Evolutionary conservation across 1,140 invertebrate genomes (phyloP), one percentile per base, ranked within the genome.

Genomic region (Berghia stephanieae): DNA sequence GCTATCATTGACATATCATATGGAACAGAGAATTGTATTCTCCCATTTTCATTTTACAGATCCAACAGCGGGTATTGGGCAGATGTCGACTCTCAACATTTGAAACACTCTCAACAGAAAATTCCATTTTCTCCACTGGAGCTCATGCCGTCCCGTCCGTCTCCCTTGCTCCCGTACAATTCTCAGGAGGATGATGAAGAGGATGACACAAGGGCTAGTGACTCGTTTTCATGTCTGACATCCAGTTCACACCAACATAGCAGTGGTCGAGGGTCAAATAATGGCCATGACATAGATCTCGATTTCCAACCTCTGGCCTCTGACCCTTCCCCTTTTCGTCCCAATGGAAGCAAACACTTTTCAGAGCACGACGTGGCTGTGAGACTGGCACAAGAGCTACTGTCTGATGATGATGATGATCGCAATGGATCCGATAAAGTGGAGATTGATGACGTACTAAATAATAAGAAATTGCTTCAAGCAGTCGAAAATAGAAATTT

Each of bases 101-200:
- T n/a, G n/a, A n/a, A n/a, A n/a, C n/a, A n/a, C n/a, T n/a, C n/a
- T n/a, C 43, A 70, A 21, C 40, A 42, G 2, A 44, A 27, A 6
- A 10, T 27, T 55, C 27, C 8, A 5, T 6, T 49, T 4, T 40
- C 43, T 34, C 46, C 34, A 10, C 3, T 36, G 21, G 70, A 73
- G 1, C 43, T 73, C 36, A 31, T 38, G 13, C 70, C 70, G 36
- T 2, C 31, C 2, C 49, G 27, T 16, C 49, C 70, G 2, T 8
- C 46, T 3, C 70, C 49, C 27, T 46, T 38, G 1, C 2, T 55
- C 13, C 21, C 21, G 16, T 44, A 73, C 21, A 27, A 10, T n/a
- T 24, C 52, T 72, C 44, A 72, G 44, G 71, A 13, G 16, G 72
- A 75, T 24, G 72, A 75, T 63, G 72, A 75, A 2, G 55, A 75